Evolutionary conservation across 2,113 vertebrate species (phyloP), one percentile per base, ranked within the genome.

Genomic region (Labeo rohita): DNA sequence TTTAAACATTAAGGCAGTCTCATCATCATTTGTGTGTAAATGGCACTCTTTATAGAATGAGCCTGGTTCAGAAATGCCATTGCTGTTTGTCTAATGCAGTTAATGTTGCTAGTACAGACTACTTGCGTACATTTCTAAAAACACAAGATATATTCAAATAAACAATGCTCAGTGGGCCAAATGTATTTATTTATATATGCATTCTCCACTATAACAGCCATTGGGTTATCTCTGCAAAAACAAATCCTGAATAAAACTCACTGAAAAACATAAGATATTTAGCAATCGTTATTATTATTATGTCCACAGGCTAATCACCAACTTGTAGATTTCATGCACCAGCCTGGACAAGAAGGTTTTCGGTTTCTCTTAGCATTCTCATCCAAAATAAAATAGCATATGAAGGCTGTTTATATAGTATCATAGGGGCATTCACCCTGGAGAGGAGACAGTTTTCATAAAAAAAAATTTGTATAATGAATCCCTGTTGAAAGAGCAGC

Each of bases 401-500:
- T 63, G 15, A 49, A 36, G 16, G 1, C 66, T 49, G 77, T 85
- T 88, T 88, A 76, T 70, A 43, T 36, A 76, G 72, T 52, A 75
- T 43, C 72, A 85, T 85, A 72, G 36, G 78, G 72, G 78, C 56
- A 61, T 77, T 68, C 75, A 50, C 18, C 15, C 39, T 68, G 3
- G 12, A 56, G 39, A 76, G 43, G 34, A n/a, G 84, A 36, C 65
- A 50, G 73, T 85, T 49, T 70, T 77, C 66, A 10, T 50, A 50
- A 56, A 23, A 47, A 23, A 10, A 28, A 21, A 49, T 34, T 56
- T 76, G 18, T 39, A 5, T 88, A 83, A 85, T 85, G 63, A 85
- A 88, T 85, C 70, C 74, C 59, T 70, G 83, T 88, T 85, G 78
- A 88, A 85, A 83, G 87, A 88, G 39, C 83, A 65, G 83, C 49